These are phyloP conservation scores for Stichodactyla helianthus DNA, from an alignment of 64 coral and sea anemone species.

Conservation along the genomic window DNA sequence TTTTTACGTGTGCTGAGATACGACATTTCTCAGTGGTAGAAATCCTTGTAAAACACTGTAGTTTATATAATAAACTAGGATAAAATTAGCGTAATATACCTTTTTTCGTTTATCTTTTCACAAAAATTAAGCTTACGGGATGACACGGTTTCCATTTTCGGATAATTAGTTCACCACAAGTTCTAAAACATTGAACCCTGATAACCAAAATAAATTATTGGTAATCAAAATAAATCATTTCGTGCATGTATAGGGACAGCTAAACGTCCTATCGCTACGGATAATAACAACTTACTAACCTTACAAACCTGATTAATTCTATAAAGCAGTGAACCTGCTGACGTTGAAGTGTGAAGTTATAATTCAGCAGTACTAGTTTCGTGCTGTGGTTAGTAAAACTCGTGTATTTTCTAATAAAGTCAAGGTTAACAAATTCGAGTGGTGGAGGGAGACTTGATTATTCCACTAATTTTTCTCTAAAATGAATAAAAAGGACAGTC, in stretches of 20 bases:
- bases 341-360: background rate
- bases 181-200: background rate
- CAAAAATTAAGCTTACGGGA: no score
- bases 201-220: background rate
- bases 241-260: background rate
- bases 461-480: background rate
- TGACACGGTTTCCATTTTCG: no score
- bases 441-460: background rate
- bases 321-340: background rate
- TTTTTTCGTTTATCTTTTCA: no score
- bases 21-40: no score
- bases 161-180: background rate
- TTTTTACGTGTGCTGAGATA: no score
- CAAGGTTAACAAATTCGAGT: constrained; percentile 7
- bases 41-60: no score
- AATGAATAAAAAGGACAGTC: background rate
- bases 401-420: background rate
- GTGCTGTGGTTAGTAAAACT: background rate
- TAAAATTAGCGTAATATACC: no score
- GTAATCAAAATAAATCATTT: background rate
- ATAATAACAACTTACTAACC: background rate
- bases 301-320: background rate
- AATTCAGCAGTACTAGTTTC: background rate
- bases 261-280: background rate
- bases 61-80: no score